A percentile compares a stretch with the other conserved stretches of the same genome.
phyloP scores from a whole-genome alignment of 2,888 invertebrate species.

The Tribolium freemani region DNA sequence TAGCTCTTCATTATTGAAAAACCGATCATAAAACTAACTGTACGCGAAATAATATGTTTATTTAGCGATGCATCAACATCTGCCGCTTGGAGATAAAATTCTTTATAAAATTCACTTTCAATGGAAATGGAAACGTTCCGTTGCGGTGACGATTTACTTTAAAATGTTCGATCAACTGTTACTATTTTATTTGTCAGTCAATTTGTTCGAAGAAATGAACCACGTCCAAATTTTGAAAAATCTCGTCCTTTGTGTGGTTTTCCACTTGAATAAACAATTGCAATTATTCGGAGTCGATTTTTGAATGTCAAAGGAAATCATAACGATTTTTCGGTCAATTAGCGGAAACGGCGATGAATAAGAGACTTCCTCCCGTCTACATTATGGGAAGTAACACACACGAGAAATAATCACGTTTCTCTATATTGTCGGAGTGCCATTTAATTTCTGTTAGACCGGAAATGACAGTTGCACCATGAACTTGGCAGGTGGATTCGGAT shows the following conservation, averaged over 20 bases:
- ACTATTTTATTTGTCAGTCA: slow-evolving; percentile 10
- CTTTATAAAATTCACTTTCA: slow-evolving; percentile 24
- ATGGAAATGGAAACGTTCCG: slow-evolving; percentile 21
- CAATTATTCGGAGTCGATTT: neutral
- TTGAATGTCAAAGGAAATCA: neutral
- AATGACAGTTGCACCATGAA: slow-evolving; percentile 49
- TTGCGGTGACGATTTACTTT: slow-evolving; percentile 30
- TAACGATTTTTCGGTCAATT: neutral
- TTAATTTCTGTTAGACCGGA: slow-evolving; percentile 43
- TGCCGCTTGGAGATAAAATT: neutral
- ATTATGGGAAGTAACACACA: too few species aligned
- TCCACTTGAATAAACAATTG: neutral
- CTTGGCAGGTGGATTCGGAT: slow-evolving; percentile 49
- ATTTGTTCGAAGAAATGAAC: slow-evolving; percentile 4
- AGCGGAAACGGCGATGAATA: slow-evolving; percentile 27
- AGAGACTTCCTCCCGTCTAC: slow-evolving; percentile 13
- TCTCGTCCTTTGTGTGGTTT: neutral
- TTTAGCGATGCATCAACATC: slow-evolving; percentile 13
- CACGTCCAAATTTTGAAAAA: slow-evolving; percentile 17
- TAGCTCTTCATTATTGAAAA: slow-evolving; percentile 41
- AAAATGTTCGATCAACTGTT: slow-evolving; percentile 33
- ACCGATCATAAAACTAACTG: slow-evolving; percentile 23
- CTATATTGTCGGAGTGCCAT: slow-evolving; percentile 20
- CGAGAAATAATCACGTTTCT: slow-evolving; percentile 26
- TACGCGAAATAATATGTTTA: slow-evolving; percentile 15